Conservation (phyloP, 2,888 invertebrate genomes). For the Conomelus anceps region DNA sequence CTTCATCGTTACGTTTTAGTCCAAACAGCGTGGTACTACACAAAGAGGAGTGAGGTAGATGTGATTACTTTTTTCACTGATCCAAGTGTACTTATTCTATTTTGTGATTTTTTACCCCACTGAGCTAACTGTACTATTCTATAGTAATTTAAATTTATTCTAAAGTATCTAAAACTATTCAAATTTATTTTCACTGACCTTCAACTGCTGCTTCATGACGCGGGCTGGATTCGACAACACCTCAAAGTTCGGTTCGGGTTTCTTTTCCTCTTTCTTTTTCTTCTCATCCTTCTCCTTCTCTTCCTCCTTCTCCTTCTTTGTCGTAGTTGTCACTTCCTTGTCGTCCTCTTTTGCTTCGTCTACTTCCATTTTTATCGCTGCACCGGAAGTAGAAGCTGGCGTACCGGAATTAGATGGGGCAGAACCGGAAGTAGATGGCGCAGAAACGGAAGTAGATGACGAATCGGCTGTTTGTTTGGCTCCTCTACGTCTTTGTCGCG, state of each 20-base stretch:
- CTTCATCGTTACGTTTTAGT: no score
- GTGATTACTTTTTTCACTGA: no score
- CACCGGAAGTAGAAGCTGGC: slow-evolving; percentile 23
- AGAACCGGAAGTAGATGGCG: slow-evolving; percentile 1
- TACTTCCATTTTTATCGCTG: slow-evolving; percentile 73
- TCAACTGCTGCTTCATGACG: slow-evolving; percentile 77
- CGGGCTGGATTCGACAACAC: slow-evolving; percentile 91
- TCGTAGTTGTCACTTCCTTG: slow-evolving; percentile 38
- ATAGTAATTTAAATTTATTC: not conserved
- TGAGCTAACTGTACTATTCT: no score
- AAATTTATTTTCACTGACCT: slow-evolving; percentile 49
- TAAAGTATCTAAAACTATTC: not conserved
- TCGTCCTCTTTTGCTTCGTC: slow-evolving; percentile 46
- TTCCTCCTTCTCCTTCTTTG: slow-evolving; percentile 43
- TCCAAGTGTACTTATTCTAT: no score
- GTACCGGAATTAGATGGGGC: not conserved
- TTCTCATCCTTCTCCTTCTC: slow-evolving; percentile 43
- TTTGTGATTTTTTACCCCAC: no score
- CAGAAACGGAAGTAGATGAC: slow-evolving; percentile 28
- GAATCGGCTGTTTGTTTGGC: slow-evolving; percentile 28
- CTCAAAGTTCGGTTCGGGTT: slow-evolving; percentile 88
- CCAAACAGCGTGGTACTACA: no score
- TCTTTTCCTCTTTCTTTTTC: slow-evolving; percentile 58
- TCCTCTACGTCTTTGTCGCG: slow-evolving; percentile 72
- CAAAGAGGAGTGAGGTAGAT: no score